These are phyloP conservation scores for Pagetopsis macropterus DNA, from an alignment of 2,797 vertebrate species.

Conservation along the genomic window DNA sequence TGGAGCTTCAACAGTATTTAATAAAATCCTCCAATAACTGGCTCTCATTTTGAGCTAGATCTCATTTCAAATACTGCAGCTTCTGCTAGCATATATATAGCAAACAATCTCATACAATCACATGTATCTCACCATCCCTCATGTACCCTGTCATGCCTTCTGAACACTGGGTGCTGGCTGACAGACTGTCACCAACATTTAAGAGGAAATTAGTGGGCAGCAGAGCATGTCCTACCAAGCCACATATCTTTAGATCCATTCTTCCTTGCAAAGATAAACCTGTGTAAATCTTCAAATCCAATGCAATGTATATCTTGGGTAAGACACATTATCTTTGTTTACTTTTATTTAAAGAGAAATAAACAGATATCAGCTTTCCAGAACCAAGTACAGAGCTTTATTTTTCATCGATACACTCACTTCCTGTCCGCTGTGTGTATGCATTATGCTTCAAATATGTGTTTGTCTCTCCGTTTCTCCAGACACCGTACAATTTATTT, in stretches of 20 bases:
- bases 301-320: conserved; percentile 16
- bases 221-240: conserved; percentile 46
- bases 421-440: conserved; percentile 11
- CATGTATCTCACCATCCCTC: conserved; percentile 57
- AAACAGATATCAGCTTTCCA: background rate
- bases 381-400: background rate
- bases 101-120: conserved; percentile 48
- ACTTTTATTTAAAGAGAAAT: conserved; percentile 19
- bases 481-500: background rate
- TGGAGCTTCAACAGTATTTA: conserved; percentile 7
- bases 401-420: background rate
- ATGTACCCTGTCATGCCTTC: conserved; percentile 48
- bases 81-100: conserved; percentile 42
- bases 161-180: conserved; percentile 41
- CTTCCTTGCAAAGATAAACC: conserved; percentile 36
- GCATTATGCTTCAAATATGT: background rate
- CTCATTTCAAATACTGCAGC: conserved; percentile 39
- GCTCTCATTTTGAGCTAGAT: conserved; percentile 34
- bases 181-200: conserved; percentile 51
- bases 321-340: conserved; percentile 8
- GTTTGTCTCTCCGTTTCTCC: background rate
- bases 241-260: conserved; percentile 22
- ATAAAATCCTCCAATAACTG: conserved; percentile 19
- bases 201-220: conserved; percentile 57
- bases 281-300: conserved; percentile 28